Evolutionary conservation across 2,888 invertebrate species (phyloP).

Genomic region (Empis livida): DNA sequence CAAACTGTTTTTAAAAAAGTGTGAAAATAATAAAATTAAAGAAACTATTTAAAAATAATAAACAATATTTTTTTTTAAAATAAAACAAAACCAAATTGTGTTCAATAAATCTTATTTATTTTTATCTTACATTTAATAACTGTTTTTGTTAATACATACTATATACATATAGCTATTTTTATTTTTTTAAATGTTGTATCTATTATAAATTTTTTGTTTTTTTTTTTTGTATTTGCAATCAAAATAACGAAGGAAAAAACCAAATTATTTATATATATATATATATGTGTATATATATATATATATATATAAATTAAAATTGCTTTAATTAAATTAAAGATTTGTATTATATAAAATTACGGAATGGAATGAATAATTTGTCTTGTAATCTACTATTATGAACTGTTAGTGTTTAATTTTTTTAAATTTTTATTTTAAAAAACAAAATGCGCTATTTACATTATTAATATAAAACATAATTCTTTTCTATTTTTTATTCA

Average conservation of each 20-base stretch:
- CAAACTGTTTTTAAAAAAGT: neutral
- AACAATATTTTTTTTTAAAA: neutral
- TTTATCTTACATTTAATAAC: neutral
- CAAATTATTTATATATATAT: neutral
- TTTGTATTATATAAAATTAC: neutral
- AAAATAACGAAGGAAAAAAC: too few relatives aligned
- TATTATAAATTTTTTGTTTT: neutral
- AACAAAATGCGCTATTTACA: too few relatives aligned
- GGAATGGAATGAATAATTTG: constrained; percentile 10
- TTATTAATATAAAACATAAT: too few relatives aligned
- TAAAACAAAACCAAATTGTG: neutral
- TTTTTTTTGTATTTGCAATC: neutral
- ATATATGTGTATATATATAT: neutral
- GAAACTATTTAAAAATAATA: neutral
- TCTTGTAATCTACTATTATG: constrained; percentile 4
- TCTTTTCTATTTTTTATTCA: too few relatives aligned
- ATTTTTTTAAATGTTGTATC: neutral
- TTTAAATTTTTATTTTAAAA: neutral
- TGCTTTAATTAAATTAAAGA: neutral
- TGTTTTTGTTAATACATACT: neutral
- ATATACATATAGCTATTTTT: too few relatives aligned
- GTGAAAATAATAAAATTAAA: neutral
- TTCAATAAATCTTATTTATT: neutral
- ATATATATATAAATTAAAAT: neutral
- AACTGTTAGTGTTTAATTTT: constrained; percentile 6